Evolutionary conservation across 92 coral and sea anemone species (phyloP), one percentile per base, ranked within the genome.

Genomic region (Diadumene lineata): DNA sequence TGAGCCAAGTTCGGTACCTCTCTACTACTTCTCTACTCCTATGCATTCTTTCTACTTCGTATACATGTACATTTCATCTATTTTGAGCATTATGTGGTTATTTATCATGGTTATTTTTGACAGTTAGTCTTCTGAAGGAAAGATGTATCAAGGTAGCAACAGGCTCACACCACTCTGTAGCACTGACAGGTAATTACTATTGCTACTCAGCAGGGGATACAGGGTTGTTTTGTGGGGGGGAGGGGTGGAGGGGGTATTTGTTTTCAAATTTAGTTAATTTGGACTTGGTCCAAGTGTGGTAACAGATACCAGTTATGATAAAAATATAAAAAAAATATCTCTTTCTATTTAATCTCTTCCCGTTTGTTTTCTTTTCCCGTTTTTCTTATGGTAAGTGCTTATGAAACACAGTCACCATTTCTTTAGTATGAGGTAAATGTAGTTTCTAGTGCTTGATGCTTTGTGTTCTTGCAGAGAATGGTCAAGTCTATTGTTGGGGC

Each of bases 401-500:
- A n/a, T n/a, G n/a, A n/a, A n/a, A n/a, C n/a, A n/a, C 48, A 38
- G 48, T 38, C 48, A 38, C 13, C 7, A 13, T 4, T 13, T 38
- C 48, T 38, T 31, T n/a, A 30, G 29, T 63, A 1, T 63, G 1
- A 23, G 16, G 17, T 18, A 9, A 23, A 63, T 26, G 4, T 9
- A 23, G 9, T 22, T 22, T 32, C 1, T 32, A 17, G 9, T 13
- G 11, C 43, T 6, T 64, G 22, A 38, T 30, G 27, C 50, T 34
- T 0, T 8, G 11, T 43, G 25, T 38, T 4, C 7, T 56, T 33
- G 25, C 64, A 88, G 92, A 84, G 26, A 19, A 55, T 31, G 92
- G 96, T 21, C 65, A 68, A 31, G 82, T 91, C 1, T 91, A 27
- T 73, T 87, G 92, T 34, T 91, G 97, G 97, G 97, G 97, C 1